phyloP scores from a whole-genome alignment of 2,888 invertebrate species.

The Congeria kusceri region DNA sequence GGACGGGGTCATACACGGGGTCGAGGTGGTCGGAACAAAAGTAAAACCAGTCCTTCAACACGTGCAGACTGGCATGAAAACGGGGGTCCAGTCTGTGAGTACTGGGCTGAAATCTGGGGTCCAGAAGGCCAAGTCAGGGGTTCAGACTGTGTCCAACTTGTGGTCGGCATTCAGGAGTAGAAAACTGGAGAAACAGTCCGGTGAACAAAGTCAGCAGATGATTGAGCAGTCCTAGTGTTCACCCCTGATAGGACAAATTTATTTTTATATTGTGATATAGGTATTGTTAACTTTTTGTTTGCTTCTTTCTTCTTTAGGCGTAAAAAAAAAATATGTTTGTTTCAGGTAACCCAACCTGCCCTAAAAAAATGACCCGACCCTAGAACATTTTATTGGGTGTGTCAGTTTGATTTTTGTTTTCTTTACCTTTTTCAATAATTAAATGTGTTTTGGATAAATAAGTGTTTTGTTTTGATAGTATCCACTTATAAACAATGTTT shows the following conservation, averaged over 20 bases:
- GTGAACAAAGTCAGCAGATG: neutral
- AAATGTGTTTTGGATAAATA: no score
- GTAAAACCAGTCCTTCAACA: slow-evolving; percentile 63
- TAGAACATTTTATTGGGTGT: no score
- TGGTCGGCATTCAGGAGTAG: slow-evolving; percentile 70
- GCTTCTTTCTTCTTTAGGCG: no score
- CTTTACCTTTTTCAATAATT: no score
- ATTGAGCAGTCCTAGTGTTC: slow-evolving; percentile 1
- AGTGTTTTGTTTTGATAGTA: no score
- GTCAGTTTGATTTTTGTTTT: no score
- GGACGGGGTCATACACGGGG: slow-evolving; percentile 54
- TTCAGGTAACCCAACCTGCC: no score
- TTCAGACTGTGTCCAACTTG: slow-evolving; percentile 74
- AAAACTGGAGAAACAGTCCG: slow-evolving; percentile 21
- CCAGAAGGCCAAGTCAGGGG: slow-evolving; percentile 68
- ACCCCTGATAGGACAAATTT: neutral
- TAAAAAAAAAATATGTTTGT: no score
- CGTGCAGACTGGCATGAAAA: slow-evolving; percentile 70
- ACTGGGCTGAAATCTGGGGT: slow-evolving; percentile 73
- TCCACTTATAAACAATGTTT: no score
- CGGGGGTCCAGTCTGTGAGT: slow-evolving; percentile 68
- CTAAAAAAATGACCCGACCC: no score
- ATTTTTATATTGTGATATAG: slow-evolving; percentile 18
- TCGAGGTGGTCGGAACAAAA: slow-evolving; percentile 55
- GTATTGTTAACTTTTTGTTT: slow-evolving; percentile 8